Base-by-base conservation (phyloP, 2,113 vertebrate genomes). In the Callipepla squamata region DNA sequence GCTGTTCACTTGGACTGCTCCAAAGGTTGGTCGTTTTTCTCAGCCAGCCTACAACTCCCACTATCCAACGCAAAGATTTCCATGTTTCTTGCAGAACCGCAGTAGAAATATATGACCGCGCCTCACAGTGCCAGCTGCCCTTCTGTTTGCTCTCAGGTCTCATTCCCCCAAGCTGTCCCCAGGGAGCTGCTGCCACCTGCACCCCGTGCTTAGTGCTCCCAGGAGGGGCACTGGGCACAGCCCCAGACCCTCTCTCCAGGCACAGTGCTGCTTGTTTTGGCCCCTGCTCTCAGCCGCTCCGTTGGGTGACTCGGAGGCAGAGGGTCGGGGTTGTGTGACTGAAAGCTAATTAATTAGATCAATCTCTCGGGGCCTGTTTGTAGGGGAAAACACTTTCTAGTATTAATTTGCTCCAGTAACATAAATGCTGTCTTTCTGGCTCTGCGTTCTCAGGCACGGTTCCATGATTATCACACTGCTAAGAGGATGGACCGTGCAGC, bases 281-380 rank as follows among this genome's bases (percentile, higher is more conserved):
- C 47, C 59, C 44, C 58, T 13, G 30, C 72, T 44, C 63, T 94
- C 81, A 12, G 50, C 22, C 1, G 48, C 78, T 48, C 80, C 42
- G 55, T 58, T 74, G 34, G 44, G 28, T 63, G 38, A 70, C 30
- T 81, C 75, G 77, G 48, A 92, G n/a, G 42, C 90, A 85, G 81
- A 87, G 45, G 84, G 87, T 87, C 68, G 40, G 72, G 38, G 79
- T 78, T 67, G 50, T 85, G 76, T 42, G 82, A 36, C 5, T 11
- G 63, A 90, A 92, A 87, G 25, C 36, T 70, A 89, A 92, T 93
- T 94, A 77, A 91, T 92, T 93, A 85, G 59, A 74, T 83, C 75
- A 53, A 44, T 85, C 89, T 87, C 95, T 70, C 45, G 93, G 89
- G 93, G 65, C 72, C 63, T 82, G 25, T 89, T 85, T 80, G 59